A percentile compares a stretch with the other conserved stretches of the same genome.
Evolutionary conservation across 1,140 invertebrate genomes (phyloP).

Genomic region (Drosophila bipectinata): DNA sequence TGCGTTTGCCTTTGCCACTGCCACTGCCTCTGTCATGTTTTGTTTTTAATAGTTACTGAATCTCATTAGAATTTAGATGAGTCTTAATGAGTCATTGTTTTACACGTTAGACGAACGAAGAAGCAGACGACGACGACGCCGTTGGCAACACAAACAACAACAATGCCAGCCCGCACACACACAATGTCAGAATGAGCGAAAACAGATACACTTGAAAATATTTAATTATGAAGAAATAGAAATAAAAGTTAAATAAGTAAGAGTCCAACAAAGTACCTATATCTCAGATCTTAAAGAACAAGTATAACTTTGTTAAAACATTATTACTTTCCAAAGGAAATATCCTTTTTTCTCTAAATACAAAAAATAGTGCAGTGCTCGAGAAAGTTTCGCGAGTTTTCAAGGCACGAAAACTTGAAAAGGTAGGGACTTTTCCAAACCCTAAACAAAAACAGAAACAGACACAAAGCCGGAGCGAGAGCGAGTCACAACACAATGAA

Average conservation of each 20-base stretch:
- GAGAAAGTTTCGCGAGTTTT: conserved; percentile 27
- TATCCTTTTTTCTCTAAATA: not conserved
- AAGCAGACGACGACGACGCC: conserved; percentile 26
- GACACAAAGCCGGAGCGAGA: conserved; percentile 32
- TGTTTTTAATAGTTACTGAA: conserved; percentile 83
- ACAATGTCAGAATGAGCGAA: not conserved
- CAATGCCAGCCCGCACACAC: conserved; percentile 17
- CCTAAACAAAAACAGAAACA: conserved; percentile 1
- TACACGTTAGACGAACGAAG: conserved; percentile 74
- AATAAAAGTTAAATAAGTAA: not conserved
- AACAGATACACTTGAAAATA: conserved; percentile 1
- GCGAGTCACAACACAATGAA: conserved; percentile 72
- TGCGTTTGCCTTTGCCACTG: conserved; percentile 35
- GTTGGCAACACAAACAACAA: conserved; percentile 48
- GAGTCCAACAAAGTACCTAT: not conserved
- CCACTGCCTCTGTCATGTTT: conserved; percentile 67
- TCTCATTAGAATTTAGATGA: conserved; percentile 84
- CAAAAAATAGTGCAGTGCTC: conserved; percentile 29
- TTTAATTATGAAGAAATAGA: not conserved
- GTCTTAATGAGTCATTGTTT: conserved; percentile 84
- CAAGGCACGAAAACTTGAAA: conserved; percentile 60
- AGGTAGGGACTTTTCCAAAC: conserved; percentile 50
- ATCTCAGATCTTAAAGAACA: not conserved
- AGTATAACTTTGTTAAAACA: not conserved
- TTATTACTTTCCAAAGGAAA: not conserved